Evolutionary conservation across 2,113 vertebrate species (phyloP), one percentile per base, ranked within the genome.

Genomic region (Alaudala cheleensis): DNA sequence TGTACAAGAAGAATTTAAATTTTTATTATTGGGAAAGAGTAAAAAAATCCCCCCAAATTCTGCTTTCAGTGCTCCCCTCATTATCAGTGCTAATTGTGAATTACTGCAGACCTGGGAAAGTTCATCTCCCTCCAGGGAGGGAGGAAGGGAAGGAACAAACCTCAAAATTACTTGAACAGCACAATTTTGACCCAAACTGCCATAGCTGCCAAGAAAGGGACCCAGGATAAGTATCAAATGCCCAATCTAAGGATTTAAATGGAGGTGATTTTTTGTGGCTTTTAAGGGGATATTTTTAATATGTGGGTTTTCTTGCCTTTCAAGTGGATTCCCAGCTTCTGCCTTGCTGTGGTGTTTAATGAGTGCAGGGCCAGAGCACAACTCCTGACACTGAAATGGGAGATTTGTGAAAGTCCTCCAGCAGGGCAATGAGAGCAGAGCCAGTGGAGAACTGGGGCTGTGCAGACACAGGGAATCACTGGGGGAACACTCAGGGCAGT

Each of bases 51-150:
- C 21, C 40, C 23, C 4, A 29, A 91, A 92, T 82, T 77, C 33
- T 88, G 95, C 51, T 81, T 58, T 54, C 86, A 95, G n/a, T 49
- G 81, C 71, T 94, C 82, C 90, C 86, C 64, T 97, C 83, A 86
- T 95, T 95, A 97, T 73, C 70, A 89, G 56, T 5, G n/a, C 69
- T 88, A 97, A 97, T 47, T 96, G 70, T 83, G 76, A 94, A 97
- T 96, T 93, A 73, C 50, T 31, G 54, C 49, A 61, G 61, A 90
- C 70, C 85, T 92, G 50, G 61, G 86, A 96, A 95, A 2, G n/a
- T 50, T n/a, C 87, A 58, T 76, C 69, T 58, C n/a, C 61, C 78
- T 79, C 67, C 54, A 39, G 51, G 82, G 57, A 67, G 37, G 16
- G 37, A 61, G 33, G 39, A 5, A 72, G 51, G 84, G 91, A 91